Conservation (phyloP, 2,888 invertebrate genomes). For the Zaprionus bogoriensis region DNA sequence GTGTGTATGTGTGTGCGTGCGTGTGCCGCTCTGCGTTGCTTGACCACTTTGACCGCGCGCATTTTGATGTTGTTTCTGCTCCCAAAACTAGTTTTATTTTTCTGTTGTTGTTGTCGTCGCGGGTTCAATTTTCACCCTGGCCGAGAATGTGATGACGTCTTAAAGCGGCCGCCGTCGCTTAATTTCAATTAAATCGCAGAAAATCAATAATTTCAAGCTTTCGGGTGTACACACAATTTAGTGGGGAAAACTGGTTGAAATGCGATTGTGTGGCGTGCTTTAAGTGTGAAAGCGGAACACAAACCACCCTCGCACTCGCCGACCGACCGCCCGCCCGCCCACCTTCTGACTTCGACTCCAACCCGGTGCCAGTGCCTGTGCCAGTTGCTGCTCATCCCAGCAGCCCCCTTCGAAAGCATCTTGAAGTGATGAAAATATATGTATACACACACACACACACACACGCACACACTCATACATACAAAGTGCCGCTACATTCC, state of each 20-base stretch:
- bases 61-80: conserved; percentile 57
- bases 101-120: conserved; percentile 22
- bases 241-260: conserved; percentile 51
- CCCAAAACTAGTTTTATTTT: conserved; percentile 60
- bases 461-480: conserved; percentile 7
- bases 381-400: conserved; percentile 7
- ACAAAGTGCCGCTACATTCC: conserved; percentile 58
- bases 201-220: conserved; percentile 72
- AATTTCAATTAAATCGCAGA: conserved; percentile 52
- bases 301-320: conserved; percentile 62
- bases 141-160: conserved; percentile 56
- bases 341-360: conserved; percentile 46
- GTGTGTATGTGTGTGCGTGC: conserved; percentile 9
- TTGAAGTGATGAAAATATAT: conserved; percentile 41
- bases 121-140: conserved; percentile 44
- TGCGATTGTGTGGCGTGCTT: conserved; percentile 55
- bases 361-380: too few relatives aligned
- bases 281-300: conserved; percentile 61
- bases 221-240: conserved; percentile 61
- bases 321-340: conserved; percentile 2
- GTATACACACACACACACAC: conserved; percentile 2
- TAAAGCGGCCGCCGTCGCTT: conserved; percentile 38
- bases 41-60: conserved; percentile 77
- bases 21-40: conserved; percentile 68
- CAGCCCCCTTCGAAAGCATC: conserved; percentile 43